A percentile compares a stretch with the other conserved stretches of the same genome.
Evolutionary conservation across 2,113 vertebrate species (phyloP).

Genomic region (Elgaria multicarinata): DNA sequence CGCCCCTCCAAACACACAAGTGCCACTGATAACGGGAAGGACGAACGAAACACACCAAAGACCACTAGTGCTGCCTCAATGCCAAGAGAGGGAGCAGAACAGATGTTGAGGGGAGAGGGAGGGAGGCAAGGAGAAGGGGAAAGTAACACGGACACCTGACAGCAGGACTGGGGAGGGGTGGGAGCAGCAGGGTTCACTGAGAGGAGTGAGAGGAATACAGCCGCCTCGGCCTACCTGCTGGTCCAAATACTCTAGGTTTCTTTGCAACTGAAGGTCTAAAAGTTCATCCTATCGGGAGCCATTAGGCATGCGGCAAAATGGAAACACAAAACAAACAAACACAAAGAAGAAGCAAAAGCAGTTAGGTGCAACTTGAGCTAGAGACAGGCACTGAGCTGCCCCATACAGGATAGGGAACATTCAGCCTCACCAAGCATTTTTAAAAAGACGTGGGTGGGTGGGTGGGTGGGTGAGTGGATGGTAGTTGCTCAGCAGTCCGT

Average conservation of each 20-base stretch:
- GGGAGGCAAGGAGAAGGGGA: neutral
- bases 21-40: neutral
- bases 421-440: neutral
- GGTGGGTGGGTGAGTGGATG: neutral
- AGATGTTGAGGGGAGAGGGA: slow-evolving; percentile 55
- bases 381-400: slow-evolving; percentile 39
- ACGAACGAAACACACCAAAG: slow-evolving; percentile 64
- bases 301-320: slow-evolving; percentile 78
- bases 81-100: slow-evolving; percentile 62
- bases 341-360: slow-evolving; percentile 81
- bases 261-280: slow-evolving; percentile 98
- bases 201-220: slow-evolving; percentile 46
- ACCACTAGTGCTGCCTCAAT: slow-evolving; percentile 41
- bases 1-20: slow-evolving; percentile 22
- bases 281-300: slow-evolving; percentile 93
- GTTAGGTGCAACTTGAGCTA: slow-evolving; percentile 76
- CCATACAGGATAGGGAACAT: slow-evolving; percentile 28
- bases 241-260: slow-evolving; percentile 98
- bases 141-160: neutral
- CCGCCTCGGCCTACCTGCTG: slow-evolving; percentile 93
- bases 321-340: slow-evolving; percentile 73
- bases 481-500: neutral
- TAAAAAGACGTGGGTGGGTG: neutral
- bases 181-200: neutral
- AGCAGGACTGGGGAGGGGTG: neutral